These are phyloP conservation scores for Noctuana brunneofusca DNA, from an alignment of 2,888 invertebrate genomes.

Conservation along the genomic window DNA sequence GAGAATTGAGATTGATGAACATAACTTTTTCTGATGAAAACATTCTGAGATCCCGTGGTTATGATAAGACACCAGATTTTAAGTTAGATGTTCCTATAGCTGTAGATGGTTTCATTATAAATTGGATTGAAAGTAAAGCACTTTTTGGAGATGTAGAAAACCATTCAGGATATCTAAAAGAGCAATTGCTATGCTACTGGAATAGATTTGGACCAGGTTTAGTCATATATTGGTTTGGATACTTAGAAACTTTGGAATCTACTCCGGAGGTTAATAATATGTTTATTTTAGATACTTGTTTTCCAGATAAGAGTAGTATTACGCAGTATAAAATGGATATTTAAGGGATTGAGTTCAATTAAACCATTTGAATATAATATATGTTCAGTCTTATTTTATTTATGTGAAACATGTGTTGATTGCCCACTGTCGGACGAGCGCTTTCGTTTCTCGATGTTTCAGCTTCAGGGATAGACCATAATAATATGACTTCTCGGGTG, in stretches of 20 bases:
- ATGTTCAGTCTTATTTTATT: background rate
- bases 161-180: constrained; percentile 91
- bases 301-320: constrained; percentile 78
- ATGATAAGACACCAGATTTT: constrained; percentile 97
- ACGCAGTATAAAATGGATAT: constrained; percentile 70
- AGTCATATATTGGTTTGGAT: constrained; percentile 98
- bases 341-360: constrained; percentile 36
- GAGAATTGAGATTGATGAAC: constrained; percentile 79
- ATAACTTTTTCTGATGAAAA: constrained; percentile 87
- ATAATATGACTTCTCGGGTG: too few relatives aligned
- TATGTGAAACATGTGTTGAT: background rate
- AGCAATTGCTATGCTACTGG: constrained; percentile 94
- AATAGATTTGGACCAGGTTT: constrained; percentile 97
- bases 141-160: constrained; percentile 94
- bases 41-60: constrained; percentile 90
- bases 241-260: constrained; percentile 85
- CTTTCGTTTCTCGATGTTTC: too few relatives aligned
- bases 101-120: constrained; percentile 91
- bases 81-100: constrained; percentile 95
- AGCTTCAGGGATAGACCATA: too few relatives aligned
- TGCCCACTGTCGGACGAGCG: too few relatives aligned
- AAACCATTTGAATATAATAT: background rate
- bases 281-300: constrained; percentile 80
- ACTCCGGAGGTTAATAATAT: constrained; percentile 86
- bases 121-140: constrained; percentile 98